A percentile compares a stretch with the other conserved stretches of the same genome.
Conservation (phyloP, 2,113 vertebrate genomes). For the Chauna torquata region DNA sequence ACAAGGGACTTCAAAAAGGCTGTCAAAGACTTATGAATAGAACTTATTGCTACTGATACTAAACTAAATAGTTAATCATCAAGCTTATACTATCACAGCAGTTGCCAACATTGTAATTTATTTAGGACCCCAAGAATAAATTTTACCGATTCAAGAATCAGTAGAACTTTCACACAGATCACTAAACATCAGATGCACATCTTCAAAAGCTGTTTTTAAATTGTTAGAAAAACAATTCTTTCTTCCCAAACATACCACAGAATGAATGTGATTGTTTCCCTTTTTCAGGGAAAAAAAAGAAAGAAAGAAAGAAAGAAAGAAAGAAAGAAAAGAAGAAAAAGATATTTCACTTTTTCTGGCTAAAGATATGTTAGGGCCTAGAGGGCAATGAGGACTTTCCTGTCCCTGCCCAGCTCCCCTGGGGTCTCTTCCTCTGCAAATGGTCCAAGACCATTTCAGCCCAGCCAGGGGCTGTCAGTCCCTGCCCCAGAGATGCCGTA, state of each 20-base stretch:
- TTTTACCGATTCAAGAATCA: neutral
- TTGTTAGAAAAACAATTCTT: neutral
- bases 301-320: neutral
- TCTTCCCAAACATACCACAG: neutral
- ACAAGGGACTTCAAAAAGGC: neutral
- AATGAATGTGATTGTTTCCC: neutral
- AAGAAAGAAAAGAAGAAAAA: neutral
- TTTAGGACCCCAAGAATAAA: neutral
- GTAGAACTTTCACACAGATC: neutral
- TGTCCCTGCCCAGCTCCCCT: neutral
- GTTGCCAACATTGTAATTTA: neutral
- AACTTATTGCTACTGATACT: neutral
- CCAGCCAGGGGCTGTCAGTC: neutral
- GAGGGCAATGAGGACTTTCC: neutral
- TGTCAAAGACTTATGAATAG: neutral
- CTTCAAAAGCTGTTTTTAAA: neutral
- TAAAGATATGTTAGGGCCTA: neutral
- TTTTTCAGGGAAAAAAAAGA: neutral
- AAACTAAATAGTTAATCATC: neutral
- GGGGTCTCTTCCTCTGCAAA: neutral
- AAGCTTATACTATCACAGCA: neutral
- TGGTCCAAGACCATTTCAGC: neutral
- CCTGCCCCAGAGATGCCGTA: rapidly evolving
- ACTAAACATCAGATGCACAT: neutral
- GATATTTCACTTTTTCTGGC: neutral